Evolutionary conservation across 2,797 vertebrate species (phyloP).

Genomic region (Crocidura indochinensis): DNA sequence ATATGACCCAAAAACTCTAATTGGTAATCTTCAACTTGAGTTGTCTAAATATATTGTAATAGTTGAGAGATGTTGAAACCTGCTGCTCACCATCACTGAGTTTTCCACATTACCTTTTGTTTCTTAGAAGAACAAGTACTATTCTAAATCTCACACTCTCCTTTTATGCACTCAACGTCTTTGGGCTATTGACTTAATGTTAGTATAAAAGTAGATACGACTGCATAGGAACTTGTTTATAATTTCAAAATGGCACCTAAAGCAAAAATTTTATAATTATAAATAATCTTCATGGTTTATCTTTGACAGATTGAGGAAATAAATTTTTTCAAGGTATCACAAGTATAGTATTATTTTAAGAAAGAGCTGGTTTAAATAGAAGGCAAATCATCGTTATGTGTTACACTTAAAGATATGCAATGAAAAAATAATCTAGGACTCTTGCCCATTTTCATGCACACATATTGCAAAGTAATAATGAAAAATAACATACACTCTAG

Average conservation of each 20-base stretch:
- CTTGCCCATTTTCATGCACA: not conserved
- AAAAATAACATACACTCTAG: conserved; percentile 48
- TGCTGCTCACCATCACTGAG: not conserved
- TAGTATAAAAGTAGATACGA: conserved; percentile 1
- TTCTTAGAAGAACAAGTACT: conserved; percentile 34
- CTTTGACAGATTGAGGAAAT: not conserved
- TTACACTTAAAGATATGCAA: conserved; percentile 16
- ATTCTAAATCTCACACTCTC: not conserved
- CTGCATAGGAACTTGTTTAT: not conserved
- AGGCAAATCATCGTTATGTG: conserved; percentile 25
- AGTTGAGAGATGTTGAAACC: not conserved
- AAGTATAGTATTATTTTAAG: too few relatives aligned
- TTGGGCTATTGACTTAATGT: not conserved
- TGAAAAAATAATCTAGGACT: conserved; percentile 42
- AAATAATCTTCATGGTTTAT: not conserved
- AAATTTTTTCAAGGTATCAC: not conserved
- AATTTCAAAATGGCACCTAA: conserved; percentile 38
- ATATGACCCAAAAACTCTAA: not conserved
- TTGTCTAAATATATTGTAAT: conserved; percentile 11
- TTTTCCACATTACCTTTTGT: conserved; percentile 8
- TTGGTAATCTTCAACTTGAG: not conserved
- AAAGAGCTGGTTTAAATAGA: conserved; percentile 43
- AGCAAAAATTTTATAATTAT: conserved; percentile 3
- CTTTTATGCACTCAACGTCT: not conserved
- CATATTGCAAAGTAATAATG: not conserved